Evolutionary conservation across 1,140 invertebrate species (phyloP).

Genomic region (Brachystomella parvula): DNA sequence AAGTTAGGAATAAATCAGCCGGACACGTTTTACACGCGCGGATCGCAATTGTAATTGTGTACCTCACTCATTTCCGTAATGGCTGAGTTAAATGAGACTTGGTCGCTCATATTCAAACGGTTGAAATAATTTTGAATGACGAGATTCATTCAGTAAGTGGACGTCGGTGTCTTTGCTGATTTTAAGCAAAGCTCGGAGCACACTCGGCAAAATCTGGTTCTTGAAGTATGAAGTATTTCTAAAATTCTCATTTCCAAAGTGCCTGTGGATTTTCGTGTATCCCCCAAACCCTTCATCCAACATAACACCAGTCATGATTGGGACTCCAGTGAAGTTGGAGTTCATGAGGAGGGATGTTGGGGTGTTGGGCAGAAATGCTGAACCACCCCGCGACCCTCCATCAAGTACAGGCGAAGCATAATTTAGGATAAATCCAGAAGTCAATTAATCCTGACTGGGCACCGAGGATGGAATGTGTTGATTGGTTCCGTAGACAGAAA

Average conservation of each 20-base stretch:
- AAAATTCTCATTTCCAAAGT: conserved; percentile 24
- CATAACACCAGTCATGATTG: conserved; percentile 38
- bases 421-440: conserved; percentile 8
- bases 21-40: too few relatives aligned
- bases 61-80: conserved; percentile 26
- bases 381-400: conserved; percentile 26
- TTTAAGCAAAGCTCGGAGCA: conserved; percentile 13
- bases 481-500: conserved; percentile 20
- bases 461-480: conserved; percentile 15
- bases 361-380: conserved; percentile 35
- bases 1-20: too few relatives aligned
- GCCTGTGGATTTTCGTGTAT: conserved; percentile 14
- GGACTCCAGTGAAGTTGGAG: conserved; percentile 37
- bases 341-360: conserved; percentile 37
- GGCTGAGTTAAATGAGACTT: conserved; percentile 15
- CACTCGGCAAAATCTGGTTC: conserved; percentile 20
- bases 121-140: conserved; percentile 28
- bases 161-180: conserved; percentile 9
- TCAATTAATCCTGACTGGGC: conserved; percentile 18
- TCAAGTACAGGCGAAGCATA: conserved; percentile 33
- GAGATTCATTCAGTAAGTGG: background rate
- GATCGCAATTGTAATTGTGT: too few relatives aligned
- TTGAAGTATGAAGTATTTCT: conserved; percentile 26
- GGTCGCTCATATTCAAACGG: conserved; percentile 20
- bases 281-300: conserved; percentile 36